These are phyloP conservation scores for Helogale parvula DNA, from an alignment of 2,113 vertebrate species.

Conservation along the genomic window DNA sequence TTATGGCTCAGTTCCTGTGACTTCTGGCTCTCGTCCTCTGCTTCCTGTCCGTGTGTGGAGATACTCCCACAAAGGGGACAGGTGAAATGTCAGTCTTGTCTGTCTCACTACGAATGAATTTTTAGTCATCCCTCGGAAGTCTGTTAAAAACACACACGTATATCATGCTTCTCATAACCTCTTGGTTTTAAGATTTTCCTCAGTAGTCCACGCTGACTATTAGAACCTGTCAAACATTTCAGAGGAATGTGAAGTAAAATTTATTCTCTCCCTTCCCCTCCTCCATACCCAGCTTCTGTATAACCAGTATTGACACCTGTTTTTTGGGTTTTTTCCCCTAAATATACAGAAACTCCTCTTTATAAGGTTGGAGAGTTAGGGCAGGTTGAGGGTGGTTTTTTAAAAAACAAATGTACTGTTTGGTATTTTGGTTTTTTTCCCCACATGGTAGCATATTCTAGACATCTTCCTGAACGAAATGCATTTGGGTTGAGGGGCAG, in stretches of 20 bases:
- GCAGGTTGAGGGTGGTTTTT: neutral
- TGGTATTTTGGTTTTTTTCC: neutral
- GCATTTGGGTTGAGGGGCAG: neutral
- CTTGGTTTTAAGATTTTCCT: neutral
- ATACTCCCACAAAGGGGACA: neutral
- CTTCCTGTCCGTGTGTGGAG: neutral
- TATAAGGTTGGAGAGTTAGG: neutral
- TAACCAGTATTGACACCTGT: neutral
- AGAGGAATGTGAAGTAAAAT: neutral
- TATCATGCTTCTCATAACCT: neutral
- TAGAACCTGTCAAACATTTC: neutral
- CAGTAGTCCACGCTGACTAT: neutral
- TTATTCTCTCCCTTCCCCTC: neutral
- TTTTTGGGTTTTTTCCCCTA: neutral
- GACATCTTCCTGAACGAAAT: neutral
- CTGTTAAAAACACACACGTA: neutral
- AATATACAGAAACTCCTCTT: neutral
- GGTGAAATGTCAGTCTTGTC: neutral
- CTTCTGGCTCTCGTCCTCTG: neutral
- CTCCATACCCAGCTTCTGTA: neutral
- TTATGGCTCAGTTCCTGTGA: rapidly evolving
- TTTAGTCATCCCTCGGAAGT: neutral
- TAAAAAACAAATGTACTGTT: neutral
- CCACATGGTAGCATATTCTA: neutral
- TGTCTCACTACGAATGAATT: neutral